A percentile compares a stretch with the other conserved stretches of the same genome.
These are phyloP conservation scores for Huso huso DNA, from an alignment of 2,797 vertebrate genomes.

Conservation along the genomic window DNA sequence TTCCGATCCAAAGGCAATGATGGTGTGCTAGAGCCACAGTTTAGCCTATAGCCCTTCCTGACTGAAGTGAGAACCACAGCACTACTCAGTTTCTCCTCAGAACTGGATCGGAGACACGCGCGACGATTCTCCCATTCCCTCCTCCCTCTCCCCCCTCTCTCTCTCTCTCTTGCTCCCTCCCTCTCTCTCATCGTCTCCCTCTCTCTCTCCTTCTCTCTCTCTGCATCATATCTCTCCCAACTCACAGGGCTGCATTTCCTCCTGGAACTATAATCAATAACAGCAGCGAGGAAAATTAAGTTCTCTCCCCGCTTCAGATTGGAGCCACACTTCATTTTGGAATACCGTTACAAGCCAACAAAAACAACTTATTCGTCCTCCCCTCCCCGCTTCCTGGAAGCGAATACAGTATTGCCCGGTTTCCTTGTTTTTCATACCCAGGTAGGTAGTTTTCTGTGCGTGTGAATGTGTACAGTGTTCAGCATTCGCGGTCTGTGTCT, in stretches of 20 bases:
- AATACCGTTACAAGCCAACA: slow-evolving; percentile 23
- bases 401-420: no score
- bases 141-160: slow-evolving; percentile 5
- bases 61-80: background rate
- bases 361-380: no score
- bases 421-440: no score
- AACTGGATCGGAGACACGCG: slow-evolving; percentile 4
- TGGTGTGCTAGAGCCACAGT: no score
- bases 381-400: no score
- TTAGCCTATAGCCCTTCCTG: no score
- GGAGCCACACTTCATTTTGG: slow-evolving; percentile 37
- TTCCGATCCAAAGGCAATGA: slow-evolving; percentile 5
- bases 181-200: slow-evolving; percentile 2
- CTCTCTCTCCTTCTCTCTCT: slow-evolving; percentile 16
- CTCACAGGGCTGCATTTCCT: slow-evolving; percentile 38
- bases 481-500: no score
- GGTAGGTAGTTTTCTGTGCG: no score
- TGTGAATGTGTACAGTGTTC: no score
- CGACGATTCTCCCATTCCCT: slow-evolving; percentile 37
- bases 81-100: slow-evolving; percentile 36
- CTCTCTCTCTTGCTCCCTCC: slow-evolving; percentile 3
- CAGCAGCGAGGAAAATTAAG: slow-evolving; percentile 41
- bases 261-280: slow-evolving; percentile 30
- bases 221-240: slow-evolving; percentile 44
- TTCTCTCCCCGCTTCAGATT: slow-evolving; percentile 35